Evolutionary conservation across 53 echinoderm and acorn worm genomes (phyloP), one percentile per base, ranked within the genome.

Genomic region (Arbacia lixula): DNA sequence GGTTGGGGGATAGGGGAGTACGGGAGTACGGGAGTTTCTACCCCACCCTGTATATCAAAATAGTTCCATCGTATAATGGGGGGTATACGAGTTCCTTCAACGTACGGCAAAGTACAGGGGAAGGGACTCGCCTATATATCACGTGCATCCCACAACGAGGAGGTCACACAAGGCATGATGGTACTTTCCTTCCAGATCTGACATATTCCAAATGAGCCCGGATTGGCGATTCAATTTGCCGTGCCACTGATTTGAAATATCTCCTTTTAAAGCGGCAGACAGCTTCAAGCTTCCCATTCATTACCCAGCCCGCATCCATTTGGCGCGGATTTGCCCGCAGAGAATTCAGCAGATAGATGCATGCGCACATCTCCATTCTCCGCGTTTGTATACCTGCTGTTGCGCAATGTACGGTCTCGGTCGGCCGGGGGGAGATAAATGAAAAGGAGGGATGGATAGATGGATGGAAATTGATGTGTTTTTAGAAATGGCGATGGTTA

Each of bases 381-480:
- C n/a, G n/a, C n/a, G n/a, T n/a, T n/a, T n/a, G n/a, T n/a, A n/a
- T n/a, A n/a, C n/a, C n/a, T n/a, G n/a, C n/a, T n/a, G n/a, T n/a
- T n/a, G n/a, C n/a, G n/a, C n/a, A n/a, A n/a, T n/a, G n/a, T n/a
- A n/a, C n/a, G n/a, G n/a, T n/a, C n/a, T n/a, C n/a, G n/a, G n/a
- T n/a, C n/a, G n/a, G n/a, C n/a, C n/a, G n/a, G n/a, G n/a, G n/a
- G n/a, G n/a, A n/a, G n/a, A n/a, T n/a, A n/a, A 10, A 46, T 10
- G 46, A 46, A 10, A 8, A 46, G 46, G 14, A 46, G 46, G 46
- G 8, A 46, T 46, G 8, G 36, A 74, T 28, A 3, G 17, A 53
- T 3, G 1, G 60, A 81, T 81, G 49, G 34, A 81, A 81, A 81
- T 81, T 81, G 82, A 81, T 81, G 22, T 81, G 82, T 81, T 81